Evolutionary conservation across 2,888 invertebrate genomes (phyloP).

Genomic region (Allolobophora icterica): DNA sequence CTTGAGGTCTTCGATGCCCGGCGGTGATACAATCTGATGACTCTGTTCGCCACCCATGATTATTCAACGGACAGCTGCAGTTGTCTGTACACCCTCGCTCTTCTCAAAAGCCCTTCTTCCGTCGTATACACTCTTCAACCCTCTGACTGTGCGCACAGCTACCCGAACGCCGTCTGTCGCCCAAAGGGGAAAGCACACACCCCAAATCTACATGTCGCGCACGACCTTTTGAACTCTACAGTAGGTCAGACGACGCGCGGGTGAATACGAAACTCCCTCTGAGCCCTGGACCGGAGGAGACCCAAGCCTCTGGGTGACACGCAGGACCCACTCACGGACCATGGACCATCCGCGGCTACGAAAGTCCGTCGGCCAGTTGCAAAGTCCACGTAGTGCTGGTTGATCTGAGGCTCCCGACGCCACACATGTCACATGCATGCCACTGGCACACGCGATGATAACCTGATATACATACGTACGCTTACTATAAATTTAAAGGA

Average conservation of each 20-base stretch:
- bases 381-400: neutral
- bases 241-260: neutral
- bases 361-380: neutral
- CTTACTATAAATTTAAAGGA: neutral
- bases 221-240: neutral
- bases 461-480: neutral
- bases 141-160: neutral
- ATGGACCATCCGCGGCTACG: neutral
- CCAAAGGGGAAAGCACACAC: neutral
- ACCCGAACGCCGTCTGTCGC: neutral
- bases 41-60: conserved; percentile 12
- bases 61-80: neutral
- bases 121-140: neutral
- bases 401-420: neutral
- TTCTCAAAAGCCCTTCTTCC: neutral
- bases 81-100: neutral
- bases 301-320: neutral
- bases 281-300: neutral
- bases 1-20: conserved; percentile 26
- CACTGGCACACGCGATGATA: too few species aligned
- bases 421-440: neutral
- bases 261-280: neutral
- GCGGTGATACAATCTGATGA: neutral
- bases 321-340: neutral
- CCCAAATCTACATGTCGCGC: neutral